These are phyloP conservation scores for Lithophane leautieri DNA, from an alignment of 2,888 invertebrate genomes.

Conservation along the genomic window DNA sequence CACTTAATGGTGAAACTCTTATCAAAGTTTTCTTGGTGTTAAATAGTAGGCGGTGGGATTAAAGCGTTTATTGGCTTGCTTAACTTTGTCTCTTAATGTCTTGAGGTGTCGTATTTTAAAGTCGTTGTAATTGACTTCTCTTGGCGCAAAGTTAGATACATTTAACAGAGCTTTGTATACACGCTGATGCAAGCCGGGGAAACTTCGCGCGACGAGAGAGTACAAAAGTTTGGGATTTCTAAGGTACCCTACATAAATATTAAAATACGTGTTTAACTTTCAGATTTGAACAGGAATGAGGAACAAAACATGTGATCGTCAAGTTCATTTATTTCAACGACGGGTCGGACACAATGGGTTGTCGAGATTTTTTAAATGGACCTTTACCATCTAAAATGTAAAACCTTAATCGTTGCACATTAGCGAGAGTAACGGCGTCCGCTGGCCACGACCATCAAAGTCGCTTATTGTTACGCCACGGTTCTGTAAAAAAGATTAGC, in stretches of 20 bases:
- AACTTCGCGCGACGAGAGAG: conserved; percentile 62
- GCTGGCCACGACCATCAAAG: conserved; percentile 78
- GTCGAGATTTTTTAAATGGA: conserved; percentile 70
- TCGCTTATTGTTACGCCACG: conserved; percentile 82
- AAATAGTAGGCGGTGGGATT: conserved; percentile 72
- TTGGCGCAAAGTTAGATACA: conserved; percentile 71
- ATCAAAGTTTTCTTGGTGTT: conserved; percentile 71
- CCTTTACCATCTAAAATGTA: conserved; percentile 75
- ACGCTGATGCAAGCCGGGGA: conserved; percentile 63
- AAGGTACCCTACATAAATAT: conserved; percentile 48
- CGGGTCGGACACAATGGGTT: conserved; percentile 61
- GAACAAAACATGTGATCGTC: conserved; percentile 53
- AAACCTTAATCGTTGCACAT: conserved; percentile 82
- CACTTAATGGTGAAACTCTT: conserved; percentile 69
- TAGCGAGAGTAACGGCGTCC: conserved; percentile 80
- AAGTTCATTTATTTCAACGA: conserved; percentile 66
- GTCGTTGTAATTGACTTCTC: conserved; percentile 77
- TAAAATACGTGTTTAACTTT: conserved; percentile 59
- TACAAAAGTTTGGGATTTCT: conserved; percentile 41
- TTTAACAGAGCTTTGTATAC: conserved; percentile 69
- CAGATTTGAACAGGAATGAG: conserved; percentile 46
- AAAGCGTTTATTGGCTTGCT: conserved; percentile 77
- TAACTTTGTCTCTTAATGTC: conserved; percentile 77
- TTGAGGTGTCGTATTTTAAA: conserved; percentile 78
- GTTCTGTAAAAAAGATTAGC: conserved; percentile 88